Percentiles rank a stretch among this genome's conserved stretches.
These are phyloP conservation scores for Sceloporus undulatus DNA, from an alignment of 2,113 vertebrate species.

Conservation along the genomic window DNA sequence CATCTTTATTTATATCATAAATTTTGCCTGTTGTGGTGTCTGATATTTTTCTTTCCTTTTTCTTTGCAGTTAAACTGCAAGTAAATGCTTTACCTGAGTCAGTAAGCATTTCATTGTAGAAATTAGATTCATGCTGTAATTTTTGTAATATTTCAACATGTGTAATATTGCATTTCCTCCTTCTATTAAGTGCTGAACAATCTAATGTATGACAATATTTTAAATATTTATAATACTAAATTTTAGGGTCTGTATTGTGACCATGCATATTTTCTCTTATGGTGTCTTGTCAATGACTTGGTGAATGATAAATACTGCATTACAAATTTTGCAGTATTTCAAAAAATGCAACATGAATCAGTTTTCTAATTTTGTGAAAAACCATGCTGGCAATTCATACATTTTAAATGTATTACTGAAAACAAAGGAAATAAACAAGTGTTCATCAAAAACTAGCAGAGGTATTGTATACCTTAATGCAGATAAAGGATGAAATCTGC, in stretches of 20 bases:
- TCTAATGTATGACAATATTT: conserved; percentile 15
- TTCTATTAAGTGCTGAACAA: background rate
- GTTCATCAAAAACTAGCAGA: conserved; percentile 51
- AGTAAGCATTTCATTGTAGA: conserved; percentile 12
- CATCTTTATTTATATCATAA: background rate
- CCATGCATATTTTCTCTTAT: conserved; percentile 47
- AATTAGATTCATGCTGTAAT: background rate
- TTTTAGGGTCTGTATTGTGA: conserved; percentile 45
- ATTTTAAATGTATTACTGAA: conserved; percentile 38
- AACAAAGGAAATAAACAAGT: conserved; percentile 54
- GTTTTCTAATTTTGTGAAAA: conserved; percentile 34
- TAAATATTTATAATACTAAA: conserved; percentile 36
- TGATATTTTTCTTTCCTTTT: conserved; percentile 12
- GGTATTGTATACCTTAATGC: conserved; percentile 54
- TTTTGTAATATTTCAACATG: conserved; percentile 18
- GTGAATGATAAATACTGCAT: conserved; percentile 38
- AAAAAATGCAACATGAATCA: background rate
- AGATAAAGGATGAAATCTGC: conserved; percentile 60
- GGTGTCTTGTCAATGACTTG: conserved; percentile 26
- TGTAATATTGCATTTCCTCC: background rate
- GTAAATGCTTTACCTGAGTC: conserved; percentile 11
- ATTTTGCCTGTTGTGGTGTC: background rate
- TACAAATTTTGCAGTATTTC: conserved; percentile 7
- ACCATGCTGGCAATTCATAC: conserved; percentile 49
- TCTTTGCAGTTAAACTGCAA: background rate